These are phyloP conservation scores for Pterostichus niger DNA, from an alignment of 2,888 invertebrate species.

Conservation along the genomic window DNA sequence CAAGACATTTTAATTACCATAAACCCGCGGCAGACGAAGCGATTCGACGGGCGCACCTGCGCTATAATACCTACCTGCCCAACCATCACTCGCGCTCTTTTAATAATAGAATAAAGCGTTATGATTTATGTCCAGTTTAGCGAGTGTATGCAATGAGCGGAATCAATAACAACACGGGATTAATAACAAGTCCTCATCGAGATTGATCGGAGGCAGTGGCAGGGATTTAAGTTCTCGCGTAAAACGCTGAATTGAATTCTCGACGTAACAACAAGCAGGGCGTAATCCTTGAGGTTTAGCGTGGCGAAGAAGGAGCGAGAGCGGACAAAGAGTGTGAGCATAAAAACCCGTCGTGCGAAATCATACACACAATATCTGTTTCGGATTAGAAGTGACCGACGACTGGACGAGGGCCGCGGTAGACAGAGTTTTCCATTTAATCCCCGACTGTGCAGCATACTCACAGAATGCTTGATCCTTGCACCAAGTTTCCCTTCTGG, in stretches of 20 bases:
- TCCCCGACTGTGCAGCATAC: constrained; percentile 70
- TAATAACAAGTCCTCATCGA: constrained; percentile 63
- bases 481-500: constrained; percentile 75
- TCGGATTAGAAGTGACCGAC: constrained; percentile 60
- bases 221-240: constrained; percentile 58
- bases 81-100: constrained; percentile 3
- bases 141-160: constrained; percentile 27
- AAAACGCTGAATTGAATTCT: constrained; percentile 58
- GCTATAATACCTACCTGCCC: neutral
- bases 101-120: constrained; percentile 49
- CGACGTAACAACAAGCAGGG: constrained; percentile 53
- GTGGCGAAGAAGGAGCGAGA: constrained; percentile 21
- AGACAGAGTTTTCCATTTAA: constrained; percentile 72
- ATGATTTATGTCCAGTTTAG: constrained; percentile 57
- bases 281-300: constrained; percentile 55
- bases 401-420: constrained; percentile 30
- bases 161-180: constrained; percentile 65
- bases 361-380: constrained; percentile 64
- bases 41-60: constrained; percentile 60
- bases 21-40: constrained; percentile 71
- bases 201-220: constrained; percentile 59
- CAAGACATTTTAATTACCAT: constrained; percentile 76
- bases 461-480: constrained; percentile 74
- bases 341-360: constrained; percentile 56
- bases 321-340: constrained; percentile 13